Conservation (phyloP, 2,797 vertebrate genomes). For the Paramormyrops hopkinsi region DNA sequence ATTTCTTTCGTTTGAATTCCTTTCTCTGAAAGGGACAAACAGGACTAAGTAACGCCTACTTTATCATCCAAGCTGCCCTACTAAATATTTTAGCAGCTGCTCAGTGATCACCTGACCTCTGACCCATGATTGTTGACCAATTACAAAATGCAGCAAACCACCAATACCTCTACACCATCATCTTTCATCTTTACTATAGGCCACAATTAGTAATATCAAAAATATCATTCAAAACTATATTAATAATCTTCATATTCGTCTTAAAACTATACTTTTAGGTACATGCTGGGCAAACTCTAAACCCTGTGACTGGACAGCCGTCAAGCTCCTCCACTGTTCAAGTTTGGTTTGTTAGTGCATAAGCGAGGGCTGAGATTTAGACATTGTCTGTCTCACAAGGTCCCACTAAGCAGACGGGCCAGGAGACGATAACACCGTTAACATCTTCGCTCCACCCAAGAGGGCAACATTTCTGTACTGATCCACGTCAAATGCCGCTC, state of each 20-base stretch:
- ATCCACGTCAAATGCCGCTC: neutral
- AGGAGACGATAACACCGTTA: neutral
- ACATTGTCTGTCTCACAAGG: neutral
- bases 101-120: conserved; percentile 24
- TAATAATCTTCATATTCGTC: conserved; percentile 8
- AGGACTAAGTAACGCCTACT: neutral
- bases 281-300: neutral
- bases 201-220: conserved; percentile 22
- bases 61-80: neutral
- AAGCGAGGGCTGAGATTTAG: neutral
- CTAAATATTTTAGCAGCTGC: conserved; percentile 25
- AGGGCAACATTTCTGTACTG: neutral
- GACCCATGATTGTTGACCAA: neutral
- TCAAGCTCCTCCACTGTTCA: conserved; percentile 12
- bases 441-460: neutral
- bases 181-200: neutral
- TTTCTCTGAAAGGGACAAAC: neutral
- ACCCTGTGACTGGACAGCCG: neutral
- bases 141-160: neutral
- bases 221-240: conserved; percentile 19
- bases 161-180: neutral
- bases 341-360: conserved; percentile 26
- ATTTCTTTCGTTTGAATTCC: neutral
- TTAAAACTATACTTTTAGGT: conserved; percentile 4
- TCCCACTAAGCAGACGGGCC: neutral